Conservation (phyloP, 2,888 invertebrate species). For the Hirtodrosophila cameraria region DNA sequence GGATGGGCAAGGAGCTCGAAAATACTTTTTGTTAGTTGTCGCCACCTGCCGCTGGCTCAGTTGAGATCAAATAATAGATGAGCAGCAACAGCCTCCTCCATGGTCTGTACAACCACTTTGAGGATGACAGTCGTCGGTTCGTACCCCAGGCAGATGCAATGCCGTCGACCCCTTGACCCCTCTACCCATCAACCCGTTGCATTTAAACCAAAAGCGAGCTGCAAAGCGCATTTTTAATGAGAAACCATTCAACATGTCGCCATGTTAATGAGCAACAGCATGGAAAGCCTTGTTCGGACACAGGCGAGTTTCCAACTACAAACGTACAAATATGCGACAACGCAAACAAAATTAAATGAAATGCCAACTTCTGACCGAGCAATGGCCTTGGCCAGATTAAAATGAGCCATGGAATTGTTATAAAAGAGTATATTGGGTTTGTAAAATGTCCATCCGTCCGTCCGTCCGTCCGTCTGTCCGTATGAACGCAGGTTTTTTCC, state of each 20-base stretch:
- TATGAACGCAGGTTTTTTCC: too few relatives aligned
- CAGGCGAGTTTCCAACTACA: constrained; percentile 20
- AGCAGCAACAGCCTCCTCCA: constrained; percentile 14
- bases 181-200: constrained; percentile 19
- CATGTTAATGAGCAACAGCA: constrained; percentile 62
- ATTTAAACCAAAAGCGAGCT: constrained; percentile 33
- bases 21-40: constrained; percentile 66
- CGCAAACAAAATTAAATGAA: constrained; percentile 16
- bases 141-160: neutral
- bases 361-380: constrained; percentile 15
- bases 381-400: constrained; percentile 29
- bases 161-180: too few relatives aligned
- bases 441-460: too few relatives aligned
- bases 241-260: constrained; percentile 59
- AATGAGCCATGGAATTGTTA: neutral
- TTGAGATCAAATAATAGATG: constrained; percentile 56
- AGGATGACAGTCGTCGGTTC: constrained; percentile 3
- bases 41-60: constrained; percentile 47
- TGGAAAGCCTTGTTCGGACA: constrained; percentile 9
- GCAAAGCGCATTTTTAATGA: constrained; percentile 65
- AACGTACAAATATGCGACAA: constrained; percentile 19
- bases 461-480: too few relatives aligned
- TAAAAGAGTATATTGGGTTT: too few relatives aligned
- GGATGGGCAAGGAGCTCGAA: constrained; percentile 17
- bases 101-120: neutral